Percentiles rank a stretch among this genome's conserved stretches.
phyloP scores from a whole-genome alignment of 2,797 vertebrate genomes.

The Takifugu rubripes region DNA sequence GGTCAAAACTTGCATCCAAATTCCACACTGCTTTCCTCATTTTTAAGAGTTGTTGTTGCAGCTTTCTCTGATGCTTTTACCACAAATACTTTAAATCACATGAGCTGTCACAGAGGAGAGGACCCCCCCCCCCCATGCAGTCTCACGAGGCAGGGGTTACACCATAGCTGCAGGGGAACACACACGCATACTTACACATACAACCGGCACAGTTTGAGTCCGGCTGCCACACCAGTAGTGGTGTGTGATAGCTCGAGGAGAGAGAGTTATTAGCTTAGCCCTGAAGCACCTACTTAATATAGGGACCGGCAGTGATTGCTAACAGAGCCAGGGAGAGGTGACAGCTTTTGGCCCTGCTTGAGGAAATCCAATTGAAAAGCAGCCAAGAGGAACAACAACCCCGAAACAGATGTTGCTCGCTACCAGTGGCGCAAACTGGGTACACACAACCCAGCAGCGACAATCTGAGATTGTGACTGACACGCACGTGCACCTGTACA shows the following conservation, averaged over 20 bases:
- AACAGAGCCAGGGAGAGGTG: conserved; percentile 98
- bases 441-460: conserved; percentile 70
- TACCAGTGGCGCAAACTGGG: conserved; percentile 79
- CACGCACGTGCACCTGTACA: conserved; percentile 16
- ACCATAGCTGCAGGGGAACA: conserved; percentile 34
- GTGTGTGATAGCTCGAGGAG: conserved; percentile 85
- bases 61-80: conserved; percentile 29
- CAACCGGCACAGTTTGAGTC: conserved; percentile 43
- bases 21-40: conserved; percentile 40
- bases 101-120: conserved; percentile 58
- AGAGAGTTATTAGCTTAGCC: conserved; percentile 99
- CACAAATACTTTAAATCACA: conserved; percentile 46
- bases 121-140: conserved; percentile 73
- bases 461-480: conserved; percentile 57
- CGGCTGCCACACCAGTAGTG: conserved; percentile 64
- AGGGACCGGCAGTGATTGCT: conserved; percentile 92
- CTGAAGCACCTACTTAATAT: conserved; percentile 99
- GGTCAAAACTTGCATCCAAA: conserved; percentile 35
- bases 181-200: conserved; percentile 31
- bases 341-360: conserved; percentile 97
- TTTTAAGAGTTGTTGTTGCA: conserved; percentile 38
- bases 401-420: conserved; percentile 94
- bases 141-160: conserved; percentile 43
- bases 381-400: conserved; percentile 98
- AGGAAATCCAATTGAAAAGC: conserved; percentile 99